These are phyloP conservation scores for Pycnomerus fuliginosus DNA, from an alignment of 2,888 invertebrate species.

Conservation along the genomic window DNA sequence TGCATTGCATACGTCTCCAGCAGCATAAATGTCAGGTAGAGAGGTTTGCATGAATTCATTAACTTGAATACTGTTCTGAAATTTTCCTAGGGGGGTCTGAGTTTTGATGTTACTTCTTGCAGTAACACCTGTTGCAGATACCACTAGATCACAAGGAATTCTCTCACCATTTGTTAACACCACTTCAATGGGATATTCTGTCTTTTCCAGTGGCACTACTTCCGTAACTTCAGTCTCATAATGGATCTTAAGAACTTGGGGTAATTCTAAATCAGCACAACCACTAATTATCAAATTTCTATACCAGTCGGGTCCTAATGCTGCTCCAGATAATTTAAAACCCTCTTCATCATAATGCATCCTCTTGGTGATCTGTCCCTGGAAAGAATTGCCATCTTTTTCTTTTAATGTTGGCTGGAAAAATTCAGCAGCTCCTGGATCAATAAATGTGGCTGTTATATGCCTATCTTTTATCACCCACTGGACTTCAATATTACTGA, in stretches of 20 bases:
- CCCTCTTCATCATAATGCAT: conserved; percentile 67
- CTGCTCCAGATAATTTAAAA: conserved; percentile 71
- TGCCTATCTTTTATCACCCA: conserved; percentile 95
- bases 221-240: conserved; percentile 60
- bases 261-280: conserved; percentile 30
- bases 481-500: conserved; percentile 78
- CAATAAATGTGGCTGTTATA: conserved; percentile 92
- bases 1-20: conserved; percentile 92
- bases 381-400: conserved; percentile 28
- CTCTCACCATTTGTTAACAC: conserved; percentile 70
- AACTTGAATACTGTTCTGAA: conserved; percentile 80
- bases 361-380: conserved; percentile 52
- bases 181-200: conserved; percentile 70
- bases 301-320: conserved; percentile 98
- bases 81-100: conserved; percentile 56
- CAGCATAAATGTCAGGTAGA: conserved; percentile 79
- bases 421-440: conserved; percentile 94
- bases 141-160: conserved; percentile 82
- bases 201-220: conserved; percentile 47
- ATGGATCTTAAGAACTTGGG: conserved; percentile 60
- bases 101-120: conserved; percentile 64
- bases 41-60: conserved; percentile 85
- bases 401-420: conserved; percentile 62
- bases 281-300: conserved; percentile 64
- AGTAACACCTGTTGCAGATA: conserved; percentile 93